These are phyloP conservation scores for Heliocidaris tuberculata DNA, from an alignment of 35 echinoderm and acorn worm species.

Conservation along the genomic window DNA sequence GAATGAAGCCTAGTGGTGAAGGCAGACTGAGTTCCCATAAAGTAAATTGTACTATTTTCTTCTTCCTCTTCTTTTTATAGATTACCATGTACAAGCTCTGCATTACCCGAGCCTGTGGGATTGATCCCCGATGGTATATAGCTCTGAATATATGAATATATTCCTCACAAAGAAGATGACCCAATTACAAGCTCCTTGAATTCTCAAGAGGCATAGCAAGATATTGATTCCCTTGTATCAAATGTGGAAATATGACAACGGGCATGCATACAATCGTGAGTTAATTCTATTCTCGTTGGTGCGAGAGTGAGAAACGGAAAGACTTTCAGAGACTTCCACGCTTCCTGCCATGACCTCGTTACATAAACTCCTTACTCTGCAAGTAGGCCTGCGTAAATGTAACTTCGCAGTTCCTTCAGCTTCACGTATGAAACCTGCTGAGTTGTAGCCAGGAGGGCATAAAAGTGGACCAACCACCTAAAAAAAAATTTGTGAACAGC, in stretches of 20 bases:
- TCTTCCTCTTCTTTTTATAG: not conserved
- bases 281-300: not conserved
- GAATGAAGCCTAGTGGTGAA: too few relatives aligned
- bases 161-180: not conserved
- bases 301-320: not conserved
- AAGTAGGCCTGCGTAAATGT: too few relatives aligned
- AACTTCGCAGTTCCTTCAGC: too few relatives aligned
- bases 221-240: not conserved
- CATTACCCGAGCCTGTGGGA: not conserved
- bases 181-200: not conserved
- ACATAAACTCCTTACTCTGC: not conserved
- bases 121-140: not conserved
- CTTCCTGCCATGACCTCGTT: not conserved
- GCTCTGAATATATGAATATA: constrained; percentile 12
- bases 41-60: too few relatives aligned
- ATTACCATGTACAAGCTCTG: not conserved
- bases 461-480: too few relatives aligned
- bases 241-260: not conserved
- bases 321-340: not conserved
- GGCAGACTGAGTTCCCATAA: too few relatives aligned
- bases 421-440: too few relatives aligned
- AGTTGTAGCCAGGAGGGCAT: too few relatives aligned
- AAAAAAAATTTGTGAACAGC: too few relatives aligned
- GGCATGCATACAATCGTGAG: not conserved
- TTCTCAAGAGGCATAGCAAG: not conserved